Evolutionary conservation across 2,113 vertebrate species (phyloP), one percentile per base, ranked within the genome.

Genomic region (Scartelaos histophorus): DNA sequence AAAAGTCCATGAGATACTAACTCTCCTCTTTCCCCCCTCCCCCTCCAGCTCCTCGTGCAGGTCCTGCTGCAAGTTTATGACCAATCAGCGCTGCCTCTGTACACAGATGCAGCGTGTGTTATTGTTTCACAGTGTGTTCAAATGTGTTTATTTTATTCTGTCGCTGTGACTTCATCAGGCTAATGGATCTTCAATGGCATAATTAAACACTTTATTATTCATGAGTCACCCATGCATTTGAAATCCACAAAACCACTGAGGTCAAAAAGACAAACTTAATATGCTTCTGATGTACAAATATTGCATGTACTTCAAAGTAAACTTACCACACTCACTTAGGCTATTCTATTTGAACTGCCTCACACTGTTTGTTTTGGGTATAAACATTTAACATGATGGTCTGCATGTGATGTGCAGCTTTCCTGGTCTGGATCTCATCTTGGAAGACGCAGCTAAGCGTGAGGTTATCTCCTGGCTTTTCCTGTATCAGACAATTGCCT

Each of bases 1-100:
- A 84, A 87, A 88, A 85, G 77, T 91, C 75, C 66, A 56, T 67
- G 65, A 24, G 73, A 66, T 45, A 76, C 82, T 89, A 87, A 80
- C 88, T 74, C 51, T 74, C 77, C 56, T 76, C 49, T 17, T 43
- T 11, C 5, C 61, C 25, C 9, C 5, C 67, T 67, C 70, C 70
- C 3, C 51, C 79, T 66, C 66, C 74, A 79, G 75, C 74, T 53
- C 71, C 67, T 61, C 56, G 69, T 47, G 67, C 67, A 61, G 61
- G 66, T 54, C 70, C 67, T 69, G 61, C 57, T 71, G 51, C 47
- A 57, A 77, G 70, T 83, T 76, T 66, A 77, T 57, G 85, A 74
- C 77, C 76, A 82, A 85, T 87, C 84, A 56, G 45, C 82, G 64
- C 70, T 57, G 54, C 78, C 73, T 71, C 77, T 73, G 76, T 74